Base-by-base conservation (phyloP, 2,797 vertebrate species). In the Sebastes kiyomatsui region DNA sequence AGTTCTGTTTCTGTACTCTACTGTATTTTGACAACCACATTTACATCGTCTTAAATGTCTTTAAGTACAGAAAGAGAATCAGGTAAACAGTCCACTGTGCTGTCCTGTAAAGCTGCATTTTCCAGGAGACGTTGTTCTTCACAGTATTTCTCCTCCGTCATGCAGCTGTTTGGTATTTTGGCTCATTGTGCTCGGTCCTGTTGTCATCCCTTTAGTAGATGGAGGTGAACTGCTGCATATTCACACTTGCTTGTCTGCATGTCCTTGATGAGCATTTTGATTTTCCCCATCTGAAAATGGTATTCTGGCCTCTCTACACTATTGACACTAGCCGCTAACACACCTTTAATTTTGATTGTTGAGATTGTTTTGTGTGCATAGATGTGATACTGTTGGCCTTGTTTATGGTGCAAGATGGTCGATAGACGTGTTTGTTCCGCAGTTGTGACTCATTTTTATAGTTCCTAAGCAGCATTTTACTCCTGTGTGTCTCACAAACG, bases 91-190 rank as follows among this genome's bases (percentile, higher is more conserved):
- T 25, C 22, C 22, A 56, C 23, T 3, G 32, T 38, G 18, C 32
- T 22, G 13, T 30, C 11, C 33, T 55, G 58, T 52, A 49, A 72
- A 61, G 20, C 61, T 7, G 42, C 28, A 22, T 56, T 25, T 66
- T 32, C 16, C 6, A 0, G 0, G 2, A n/a, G 59, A 62, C 5
- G 13, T 52, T 18, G 30, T 8, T 49, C 20, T n/a, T 49, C 30
- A 5, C 42, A 8, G 6, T 9, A 6, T 65, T 65, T 61, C 5
- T 58, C 23, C 33, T 59, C 54, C 0, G 61, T 58, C 6, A 32
- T 58, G 27, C 60, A 59, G 52, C 68, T 22, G 32, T 52, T 67
- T 49, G 35, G 62, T 55, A 1, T 42, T 72, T 61, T 54, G 22
- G 2, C 33, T 67, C 16, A 13, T 25, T 49, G 49, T 67, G 20